These are phyloP conservation scores for Centropyge bicolor DNA, from an alignment of 2,797 vertebrate species.

Conservation along the genomic window DNA sequence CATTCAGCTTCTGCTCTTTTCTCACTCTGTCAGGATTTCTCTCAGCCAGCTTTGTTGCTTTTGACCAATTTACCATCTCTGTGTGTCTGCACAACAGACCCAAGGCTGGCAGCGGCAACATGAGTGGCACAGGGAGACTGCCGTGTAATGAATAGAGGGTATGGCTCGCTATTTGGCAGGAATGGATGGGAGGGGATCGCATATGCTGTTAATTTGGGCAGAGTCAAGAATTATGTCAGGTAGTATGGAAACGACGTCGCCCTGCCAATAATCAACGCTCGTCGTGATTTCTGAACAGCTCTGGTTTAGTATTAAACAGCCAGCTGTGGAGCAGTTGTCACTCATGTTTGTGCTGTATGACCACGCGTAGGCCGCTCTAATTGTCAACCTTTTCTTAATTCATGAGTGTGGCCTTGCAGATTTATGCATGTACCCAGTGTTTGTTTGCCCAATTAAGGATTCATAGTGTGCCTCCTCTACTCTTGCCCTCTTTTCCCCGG, in stretches of 20 bases:
- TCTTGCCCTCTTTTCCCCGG: not conserved
- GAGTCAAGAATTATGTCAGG: conserved; percentile 66
- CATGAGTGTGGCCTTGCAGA: conserved; percentile 50
- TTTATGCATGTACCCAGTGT: conserved; percentile 54
- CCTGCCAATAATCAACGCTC: conserved; percentile 53
- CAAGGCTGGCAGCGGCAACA: conserved; percentile 62
- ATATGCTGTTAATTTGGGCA: conserved; percentile 68
- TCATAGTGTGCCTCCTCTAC: conserved; percentile 6
- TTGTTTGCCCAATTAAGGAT: conserved; percentile 61
- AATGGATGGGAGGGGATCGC: conserved; percentile 66
- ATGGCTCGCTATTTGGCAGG: conserved; percentile 73
- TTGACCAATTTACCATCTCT: conserved; percentile 59
- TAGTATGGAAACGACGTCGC: conserved; percentile 63
- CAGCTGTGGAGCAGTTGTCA: conserved; percentile 49
- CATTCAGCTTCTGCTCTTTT: conserved; percentile 43
- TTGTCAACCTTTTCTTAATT: conserved; percentile 59
- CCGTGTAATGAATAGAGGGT: conserved; percentile 76
- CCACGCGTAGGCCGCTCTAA: conserved; percentile 26
- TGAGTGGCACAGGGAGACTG: conserved; percentile 58
- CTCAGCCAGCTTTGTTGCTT: conserved; percentile 51
- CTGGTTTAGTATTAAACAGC: conserved; percentile 44
- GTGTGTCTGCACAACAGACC: conserved; percentile 56
- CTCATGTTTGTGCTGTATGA: conserved; percentile 41
- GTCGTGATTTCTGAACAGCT: conserved; percentile 43
- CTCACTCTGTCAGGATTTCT: conserved; percentile 51